Conservation (phyloP, 2,797 vertebrate genomes). For the Pristis pectinata region DNA sequence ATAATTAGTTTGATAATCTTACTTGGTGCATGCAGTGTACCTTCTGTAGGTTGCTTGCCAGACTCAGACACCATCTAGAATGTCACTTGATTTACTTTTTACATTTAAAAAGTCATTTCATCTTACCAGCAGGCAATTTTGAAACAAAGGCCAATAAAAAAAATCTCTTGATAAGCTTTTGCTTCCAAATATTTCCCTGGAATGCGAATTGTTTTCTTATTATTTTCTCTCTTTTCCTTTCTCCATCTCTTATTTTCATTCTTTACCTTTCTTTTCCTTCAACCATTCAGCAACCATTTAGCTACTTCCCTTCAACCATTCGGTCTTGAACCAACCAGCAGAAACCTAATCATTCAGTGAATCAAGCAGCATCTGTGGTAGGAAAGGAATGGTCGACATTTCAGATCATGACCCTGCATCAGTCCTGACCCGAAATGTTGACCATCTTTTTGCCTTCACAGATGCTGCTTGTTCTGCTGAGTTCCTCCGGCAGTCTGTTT, state of each 20-base stretch:
- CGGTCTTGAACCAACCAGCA: no score
- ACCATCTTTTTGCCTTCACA: no score
- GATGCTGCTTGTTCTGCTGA: no score
- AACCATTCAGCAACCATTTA: background rate
- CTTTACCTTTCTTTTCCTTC: background rate
- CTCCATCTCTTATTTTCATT: background rate
- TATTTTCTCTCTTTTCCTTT: slow-evolving; percentile 18
- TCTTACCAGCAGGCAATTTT: background rate
- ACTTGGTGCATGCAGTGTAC: background rate
- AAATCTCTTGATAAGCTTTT: background rate
- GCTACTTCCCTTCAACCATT: no score
- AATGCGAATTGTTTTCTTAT: background rate
- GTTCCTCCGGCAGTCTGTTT: no score
- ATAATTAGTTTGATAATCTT: slow-evolving; percentile 14
- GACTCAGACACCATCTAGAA: background rate
- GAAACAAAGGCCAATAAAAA: background rate
- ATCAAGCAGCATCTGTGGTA: no score
- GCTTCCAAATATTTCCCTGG: background rate
- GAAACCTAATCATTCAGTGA: no score
- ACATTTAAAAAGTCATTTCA: background rate
- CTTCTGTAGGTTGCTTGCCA: background rate
- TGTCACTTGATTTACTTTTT: background rate
- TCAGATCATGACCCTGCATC: no score
- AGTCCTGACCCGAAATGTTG: no score
- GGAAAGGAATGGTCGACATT: no score